phyloP scores from a whole-genome alignment of 2,888 invertebrate species.

The Tenthredo mesomela region DNA sequence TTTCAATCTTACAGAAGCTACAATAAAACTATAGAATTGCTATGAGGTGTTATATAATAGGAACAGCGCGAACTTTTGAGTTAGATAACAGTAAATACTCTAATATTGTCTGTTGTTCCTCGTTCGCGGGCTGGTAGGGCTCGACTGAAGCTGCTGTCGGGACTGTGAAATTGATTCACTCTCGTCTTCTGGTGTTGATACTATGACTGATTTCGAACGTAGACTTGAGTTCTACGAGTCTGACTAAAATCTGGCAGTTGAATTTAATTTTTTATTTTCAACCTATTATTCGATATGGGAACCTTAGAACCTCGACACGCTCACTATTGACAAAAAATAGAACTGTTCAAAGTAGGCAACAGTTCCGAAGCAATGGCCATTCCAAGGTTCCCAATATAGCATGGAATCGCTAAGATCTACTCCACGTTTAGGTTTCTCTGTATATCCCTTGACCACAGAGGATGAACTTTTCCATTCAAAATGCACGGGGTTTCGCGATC shows the following conservation, averaged over 20 bases:
- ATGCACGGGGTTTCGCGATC: no score
- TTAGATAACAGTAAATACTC: background rate
- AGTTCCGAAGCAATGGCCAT: no score
- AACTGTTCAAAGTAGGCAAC: no score
- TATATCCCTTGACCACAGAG: no score
- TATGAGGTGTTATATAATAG: background rate
- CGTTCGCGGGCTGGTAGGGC: background rate
- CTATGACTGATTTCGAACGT: background rate
- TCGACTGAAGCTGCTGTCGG: background rate
- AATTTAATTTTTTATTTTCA: no score
- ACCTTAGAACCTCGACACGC: no score
- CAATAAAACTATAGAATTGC: background rate
- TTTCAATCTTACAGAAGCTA: background rate
- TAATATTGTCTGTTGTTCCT: background rate
- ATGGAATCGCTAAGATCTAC: no score
- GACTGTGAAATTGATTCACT: conserved; percentile 8
- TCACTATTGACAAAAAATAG: no score
- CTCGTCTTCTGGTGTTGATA: background rate
- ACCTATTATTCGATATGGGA: no score
- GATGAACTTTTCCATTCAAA: no score
- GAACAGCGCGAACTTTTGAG: background rate
- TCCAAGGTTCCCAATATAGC: no score
- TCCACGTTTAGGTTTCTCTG: no score
- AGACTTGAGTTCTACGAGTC: background rate
- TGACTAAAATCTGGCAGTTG: background rate